Percentiles rank a stretch among this genome's conserved stretches.
These are phyloP conservation scores for Canis aureus DNA, from an alignment of 2,113 vertebrate species.

Conservation along the genomic window DNA sequence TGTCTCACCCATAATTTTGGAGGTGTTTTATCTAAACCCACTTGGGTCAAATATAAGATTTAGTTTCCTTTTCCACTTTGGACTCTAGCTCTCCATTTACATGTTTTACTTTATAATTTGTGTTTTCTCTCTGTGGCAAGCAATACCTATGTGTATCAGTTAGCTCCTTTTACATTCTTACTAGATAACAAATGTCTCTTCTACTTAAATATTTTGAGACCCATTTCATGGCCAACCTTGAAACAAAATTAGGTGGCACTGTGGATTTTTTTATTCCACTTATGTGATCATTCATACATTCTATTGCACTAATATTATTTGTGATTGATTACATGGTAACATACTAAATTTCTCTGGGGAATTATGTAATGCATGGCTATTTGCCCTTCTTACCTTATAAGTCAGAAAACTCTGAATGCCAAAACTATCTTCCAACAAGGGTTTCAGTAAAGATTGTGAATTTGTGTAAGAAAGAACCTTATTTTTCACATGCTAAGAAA, in stretches of 20 bases:
- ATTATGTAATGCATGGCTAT: neutral
- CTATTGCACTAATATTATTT: neutral
- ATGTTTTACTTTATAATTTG: neutral
- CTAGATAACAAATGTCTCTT: neutral
- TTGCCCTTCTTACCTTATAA: neutral
- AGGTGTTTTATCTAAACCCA: neutral
- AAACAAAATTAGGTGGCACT: neutral
- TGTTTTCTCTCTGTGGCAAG: neutral
- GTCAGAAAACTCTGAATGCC: neutral
- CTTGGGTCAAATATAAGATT: neutral
- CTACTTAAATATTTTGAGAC: conserved; percentile 14
- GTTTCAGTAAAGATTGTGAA: neutral
- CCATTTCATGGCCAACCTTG: neutral
- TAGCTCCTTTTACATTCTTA: neutral
- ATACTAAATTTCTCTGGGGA: neutral
- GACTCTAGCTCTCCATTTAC: neutral
- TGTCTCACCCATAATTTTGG: neutral
- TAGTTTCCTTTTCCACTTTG: neutral
- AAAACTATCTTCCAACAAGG: neutral
- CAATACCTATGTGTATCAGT: neutral
- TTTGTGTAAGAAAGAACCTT: neutral
- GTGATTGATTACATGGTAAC: neutral
- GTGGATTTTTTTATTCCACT: neutral
- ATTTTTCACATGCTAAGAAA: neutral
- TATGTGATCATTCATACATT: neutral